These are phyloP conservation scores for Salarias fasciatus DNA, from an alignment of 2,797 vertebrate species.

Conservation along the genomic window DNA sequence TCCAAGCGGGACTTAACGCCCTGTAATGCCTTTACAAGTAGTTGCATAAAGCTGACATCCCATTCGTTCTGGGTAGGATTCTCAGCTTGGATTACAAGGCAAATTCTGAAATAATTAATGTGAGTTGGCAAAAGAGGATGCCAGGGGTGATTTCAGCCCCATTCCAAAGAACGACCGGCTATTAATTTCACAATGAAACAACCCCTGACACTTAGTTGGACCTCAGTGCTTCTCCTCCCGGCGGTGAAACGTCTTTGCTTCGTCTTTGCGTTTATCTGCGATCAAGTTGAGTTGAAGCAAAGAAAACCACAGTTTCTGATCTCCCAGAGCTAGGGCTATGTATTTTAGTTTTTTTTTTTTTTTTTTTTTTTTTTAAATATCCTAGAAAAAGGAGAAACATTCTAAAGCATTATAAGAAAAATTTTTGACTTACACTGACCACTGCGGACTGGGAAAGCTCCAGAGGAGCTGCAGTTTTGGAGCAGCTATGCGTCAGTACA, in stretches of 20 bases:
- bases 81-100: constrained; percentile 81
- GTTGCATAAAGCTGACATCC: constrained; percentile 84
- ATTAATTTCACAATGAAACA: constrained; percentile 53
- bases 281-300: too few species aligned
- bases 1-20: constrained; percentile 83
- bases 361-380: too few species aligned
- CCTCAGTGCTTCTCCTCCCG: constrained; percentile 13
- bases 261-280: not conserved
- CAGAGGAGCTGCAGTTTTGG: too few species aligned
- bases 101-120: constrained; percentile 88
- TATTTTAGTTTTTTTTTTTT: too few species aligned
- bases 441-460: too few species aligned
- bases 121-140: constrained; percentile 67
- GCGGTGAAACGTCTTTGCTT: constrained; percentile 10
- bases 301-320: too few species aligned
- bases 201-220: constrained; percentile 41
- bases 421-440: too few species aligned
- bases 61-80: constrained; percentile 86
- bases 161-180: constrained; percentile 25
- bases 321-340: too few species aligned
- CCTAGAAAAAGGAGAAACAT: too few species aligned
- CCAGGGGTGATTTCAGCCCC: constrained; percentile 45
- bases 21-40: constrained; percentile 84
- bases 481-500: too few species aligned
- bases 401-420: too few species aligned